A percentile compares a stretch with the other conserved stretches of the same genome.
phyloP scores from a whole-genome alignment of 2,888 invertebrate species.

The Brachyopa scutellaris region DNA sequence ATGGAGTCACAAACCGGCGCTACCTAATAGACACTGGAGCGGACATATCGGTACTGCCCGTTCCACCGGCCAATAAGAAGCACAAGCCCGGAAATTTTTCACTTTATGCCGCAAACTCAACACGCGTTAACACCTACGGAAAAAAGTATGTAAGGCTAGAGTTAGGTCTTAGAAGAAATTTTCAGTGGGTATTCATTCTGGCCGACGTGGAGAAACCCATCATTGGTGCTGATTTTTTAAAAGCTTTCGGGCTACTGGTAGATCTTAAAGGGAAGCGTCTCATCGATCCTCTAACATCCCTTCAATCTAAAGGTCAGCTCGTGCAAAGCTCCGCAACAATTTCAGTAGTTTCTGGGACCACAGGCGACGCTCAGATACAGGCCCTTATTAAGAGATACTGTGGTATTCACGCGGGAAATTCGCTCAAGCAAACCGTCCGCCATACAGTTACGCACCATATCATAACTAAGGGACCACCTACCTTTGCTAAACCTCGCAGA shows the following conservation, averaged over 20 bases:
- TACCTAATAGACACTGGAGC: conserved; percentile 69
- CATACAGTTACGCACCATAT: conserved; percentile 52
- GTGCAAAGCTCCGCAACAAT: conserved; percentile 1
- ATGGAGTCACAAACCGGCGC: conserved; percentile 10
- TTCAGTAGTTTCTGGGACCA: background rate
- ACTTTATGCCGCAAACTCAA: conserved; percentile 63
- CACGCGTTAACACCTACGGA: conserved; percentile 32
- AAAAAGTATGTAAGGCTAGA: conserved; percentile 44
- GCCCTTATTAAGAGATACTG: background rate
- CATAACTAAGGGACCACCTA: conserved; percentile 47
- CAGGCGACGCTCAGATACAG: too few species aligned
- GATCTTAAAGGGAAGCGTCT: conserved; percentile 40
- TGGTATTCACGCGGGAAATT: background rate
- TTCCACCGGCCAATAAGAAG: background rate
- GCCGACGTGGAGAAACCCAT: conserved; percentile 73
- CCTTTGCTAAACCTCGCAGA: conserved; percentile 42
- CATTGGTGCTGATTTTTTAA: conserved; percentile 71
- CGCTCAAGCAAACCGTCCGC: background rate
- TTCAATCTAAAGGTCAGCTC: background rate
- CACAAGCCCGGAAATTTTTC: background rate
- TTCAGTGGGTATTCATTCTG: conserved; percentile 70
- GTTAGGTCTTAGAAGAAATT: conserved; percentile 67
- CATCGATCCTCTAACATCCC: conserved; percentile 27
- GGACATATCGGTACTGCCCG: conserved; percentile 64
- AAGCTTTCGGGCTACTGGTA: conserved; percentile 34